A percentile compares a stretch with the other conserved stretches of the same genome.
These are phyloP conservation scores for Brachyistius frenatus DNA, from an alignment of 2,113 vertebrate genomes.

Conservation along the genomic window DNA sequence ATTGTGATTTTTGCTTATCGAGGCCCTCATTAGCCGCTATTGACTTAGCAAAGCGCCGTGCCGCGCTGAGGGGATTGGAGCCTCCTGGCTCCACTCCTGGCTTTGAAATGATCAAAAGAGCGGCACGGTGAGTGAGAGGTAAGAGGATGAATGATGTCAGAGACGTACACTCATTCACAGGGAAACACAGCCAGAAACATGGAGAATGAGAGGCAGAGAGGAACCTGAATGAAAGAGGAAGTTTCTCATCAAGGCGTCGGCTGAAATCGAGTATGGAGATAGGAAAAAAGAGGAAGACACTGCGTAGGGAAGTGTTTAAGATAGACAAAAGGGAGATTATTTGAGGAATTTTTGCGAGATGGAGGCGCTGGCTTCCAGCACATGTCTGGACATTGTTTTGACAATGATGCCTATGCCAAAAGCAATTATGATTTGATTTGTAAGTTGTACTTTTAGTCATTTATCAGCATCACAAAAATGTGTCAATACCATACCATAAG, in stretches of 20 bases:
- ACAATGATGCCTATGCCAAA: slow-evolving; percentile 53
- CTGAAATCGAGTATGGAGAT: slow-evolving; percentile 33
- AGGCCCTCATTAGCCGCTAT: slow-evolving; percentile 73
- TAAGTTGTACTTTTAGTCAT: slow-evolving; percentile 19
- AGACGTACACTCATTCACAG: slow-evolving; percentile 61
- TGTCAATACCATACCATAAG: slow-evolving; percentile 1
- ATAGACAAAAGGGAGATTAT: slow-evolving; percentile 41
- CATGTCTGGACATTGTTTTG: slow-evolving; percentile 71
- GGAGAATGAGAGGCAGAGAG: slow-evolving; percentile 52
- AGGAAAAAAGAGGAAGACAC: slow-evolving; percentile 17
- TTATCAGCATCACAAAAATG: slow-evolving; percentile 17
- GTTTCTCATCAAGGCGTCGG: slow-evolving; percentile 47
- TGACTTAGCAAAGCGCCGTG: slow-evolving; percentile 69
- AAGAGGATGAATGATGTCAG: slow-evolving; percentile 65
- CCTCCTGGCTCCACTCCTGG: slow-evolving; percentile 50
- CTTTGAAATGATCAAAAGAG: slow-evolving; percentile 75
- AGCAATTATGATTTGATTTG: slow-evolving; percentile 51
- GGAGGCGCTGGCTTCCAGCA: slow-evolving; percentile 46
- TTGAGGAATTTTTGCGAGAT: slow-evolving; percentile 37
- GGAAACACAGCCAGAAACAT: slow-evolving; percentile 48
- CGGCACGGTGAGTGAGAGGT: slow-evolving; percentile 58
- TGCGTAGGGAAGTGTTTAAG: slow-evolving; percentile 59
- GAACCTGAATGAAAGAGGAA: slow-evolving; percentile 74
- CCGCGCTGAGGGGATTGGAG: slow-evolving; percentile 42
- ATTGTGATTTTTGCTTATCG: slow-evolving; percentile 63